Evolutionary conservation across 2,888 invertebrate genomes (phyloP).

Genomic region (Pyrocoelia pectoralis): DNA sequence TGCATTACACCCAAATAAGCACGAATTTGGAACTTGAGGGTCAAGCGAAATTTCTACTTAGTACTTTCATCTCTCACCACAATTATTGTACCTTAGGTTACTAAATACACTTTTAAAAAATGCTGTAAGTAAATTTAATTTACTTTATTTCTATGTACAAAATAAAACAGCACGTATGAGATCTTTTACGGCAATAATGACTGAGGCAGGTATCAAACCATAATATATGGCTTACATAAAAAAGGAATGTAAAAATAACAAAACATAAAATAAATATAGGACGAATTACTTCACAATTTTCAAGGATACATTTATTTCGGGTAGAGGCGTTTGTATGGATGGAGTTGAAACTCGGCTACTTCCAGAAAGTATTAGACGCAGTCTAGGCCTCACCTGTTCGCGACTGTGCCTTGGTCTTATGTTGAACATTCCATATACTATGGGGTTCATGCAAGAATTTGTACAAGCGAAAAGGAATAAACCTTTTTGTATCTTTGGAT

Average conservation of each 20-base stretch:
- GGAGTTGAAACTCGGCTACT: slow-evolving; percentile 45
- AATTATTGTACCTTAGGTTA: too few relatives aligned
- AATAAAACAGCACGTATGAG: neutral
- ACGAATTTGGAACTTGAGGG: too few relatives aligned
- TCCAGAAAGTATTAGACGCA: slow-evolving; percentile 45
- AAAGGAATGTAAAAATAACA: neutral
- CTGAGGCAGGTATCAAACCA: too few relatives aligned
- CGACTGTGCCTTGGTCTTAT: slow-evolving; percentile 65
- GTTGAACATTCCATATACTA: slow-evolving; percentile 92
- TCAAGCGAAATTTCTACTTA: too few relatives aligned
- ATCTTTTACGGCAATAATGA: too few relatives aligned
- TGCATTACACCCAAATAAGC: too few relatives aligned
- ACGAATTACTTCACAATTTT: slow-evolving; percentile 37
- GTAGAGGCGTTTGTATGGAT: slow-evolving; percentile 54
- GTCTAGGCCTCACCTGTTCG: slow-evolving; percentile 58
- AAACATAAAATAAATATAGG: neutral
- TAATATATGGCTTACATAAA: neutral
- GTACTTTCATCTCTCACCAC: too few relatives aligned
- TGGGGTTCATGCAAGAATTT: slow-evolving; percentile 96
- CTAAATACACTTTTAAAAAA: slow-evolving; percentile 2
- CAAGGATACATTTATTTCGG: slow-evolving; percentile 51
- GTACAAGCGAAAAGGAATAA: slow-evolving; percentile 95
- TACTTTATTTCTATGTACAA: neutral
- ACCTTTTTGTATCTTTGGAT: slow-evolving; percentile 81
- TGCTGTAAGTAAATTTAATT: neutral